Base-by-base conservation (phyloP, 2,797 vertebrate genomes). In the Babyrousa celebensis region DNA sequence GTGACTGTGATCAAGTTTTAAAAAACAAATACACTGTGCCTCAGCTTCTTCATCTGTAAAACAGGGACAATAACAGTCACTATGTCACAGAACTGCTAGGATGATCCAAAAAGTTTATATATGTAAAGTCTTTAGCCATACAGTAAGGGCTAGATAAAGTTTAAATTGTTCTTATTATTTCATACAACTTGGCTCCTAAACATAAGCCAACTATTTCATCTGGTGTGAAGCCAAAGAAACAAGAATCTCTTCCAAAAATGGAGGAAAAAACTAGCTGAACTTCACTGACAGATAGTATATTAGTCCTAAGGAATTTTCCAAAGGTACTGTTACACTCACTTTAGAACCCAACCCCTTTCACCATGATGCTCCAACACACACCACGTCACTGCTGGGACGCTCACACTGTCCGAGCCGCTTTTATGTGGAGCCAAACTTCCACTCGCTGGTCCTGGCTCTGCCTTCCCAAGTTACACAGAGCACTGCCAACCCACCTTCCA, bases 121-220 rank as follows among this genome's bases (percentile, higher is more conserved):
- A 18, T 5, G 1, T 91, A 3, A 63, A 82, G 20, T 48, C 43
- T 18, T 80, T 65, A 52, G 12, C 18, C 60, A 75, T 3, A 70
- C 0, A 70, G 40, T 27, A 85, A 89, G 25, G 43, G 48, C 78
- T 18, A 70, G 71, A 20, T 20, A 92, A 52, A 20, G 29, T 48
- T 54, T 56, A 85, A 79, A 21, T 40, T 16, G 72, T 52, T 62
- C 67, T 62, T 25, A 27, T 14, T 63, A 43, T 75, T 68, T 92
- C 82, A 71, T n/a, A 58, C 62, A 90, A 85, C 29, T 70, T 85
- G 72, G 78, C 78, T 91, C 72, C 78, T 68, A 67, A 80, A 87
- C 71, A n/a, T 29, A 78, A n/a, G 71, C 52, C 77, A 90, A 87
- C 29, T 74, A 68, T 62, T 87, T 86, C 62, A 83, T 25, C 77